These are phyloP conservation scores for Malurus leucopterus DNA, from an alignment of 2,797 vertebrate genomes.

Conservation along the genomic window DNA sequence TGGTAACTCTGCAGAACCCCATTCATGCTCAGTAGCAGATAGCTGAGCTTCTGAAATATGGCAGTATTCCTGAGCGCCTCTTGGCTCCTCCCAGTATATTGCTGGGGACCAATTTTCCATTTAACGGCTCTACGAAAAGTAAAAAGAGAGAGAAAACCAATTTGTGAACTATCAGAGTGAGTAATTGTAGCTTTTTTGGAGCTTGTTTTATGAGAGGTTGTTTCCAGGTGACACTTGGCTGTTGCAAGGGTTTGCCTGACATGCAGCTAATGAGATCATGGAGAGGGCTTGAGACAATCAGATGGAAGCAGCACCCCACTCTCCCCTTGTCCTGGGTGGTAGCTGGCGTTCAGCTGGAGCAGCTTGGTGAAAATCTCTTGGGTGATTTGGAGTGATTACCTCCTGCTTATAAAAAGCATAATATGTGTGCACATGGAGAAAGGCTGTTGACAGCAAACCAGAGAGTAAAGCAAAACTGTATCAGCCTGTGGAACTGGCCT, in stretches of 20 bases:
- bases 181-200: slow-evolving; percentile 80
- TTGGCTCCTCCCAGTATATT: slow-evolving; percentile 63
- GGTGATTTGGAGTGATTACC: neutral
- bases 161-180: slow-evolving; percentile 81
- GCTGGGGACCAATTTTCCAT: slow-evolving; percentile 67
- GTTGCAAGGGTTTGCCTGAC: neutral
- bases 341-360: neutral
- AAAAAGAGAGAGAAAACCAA: slow-evolving; percentile 5
- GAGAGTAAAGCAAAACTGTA: neutral
- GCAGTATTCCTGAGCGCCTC: slow-evolving; percentile 73
- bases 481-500: neutral
- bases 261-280: neutral
- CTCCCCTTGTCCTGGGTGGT: neutral
- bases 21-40: neutral
- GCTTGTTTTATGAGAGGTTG: slow-evolving; percentile 81
- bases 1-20: neutral
- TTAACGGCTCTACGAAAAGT: slow-evolving; percentile 1
- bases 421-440: neutral
- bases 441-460: neutral
- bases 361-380: neutral
- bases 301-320: neutral
- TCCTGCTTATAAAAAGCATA: neutral
- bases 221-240: slow-evolving; percentile 82
- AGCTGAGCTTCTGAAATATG: slow-evolving; percentile 48
- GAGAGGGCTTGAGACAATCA: neutral